A percentile compares a stretch with the other conserved stretches of the same genome.
Evolutionary conservation across 1,140 invertebrate genomes (phyloP).

Genomic region (Drosophila miranda): DNA sequence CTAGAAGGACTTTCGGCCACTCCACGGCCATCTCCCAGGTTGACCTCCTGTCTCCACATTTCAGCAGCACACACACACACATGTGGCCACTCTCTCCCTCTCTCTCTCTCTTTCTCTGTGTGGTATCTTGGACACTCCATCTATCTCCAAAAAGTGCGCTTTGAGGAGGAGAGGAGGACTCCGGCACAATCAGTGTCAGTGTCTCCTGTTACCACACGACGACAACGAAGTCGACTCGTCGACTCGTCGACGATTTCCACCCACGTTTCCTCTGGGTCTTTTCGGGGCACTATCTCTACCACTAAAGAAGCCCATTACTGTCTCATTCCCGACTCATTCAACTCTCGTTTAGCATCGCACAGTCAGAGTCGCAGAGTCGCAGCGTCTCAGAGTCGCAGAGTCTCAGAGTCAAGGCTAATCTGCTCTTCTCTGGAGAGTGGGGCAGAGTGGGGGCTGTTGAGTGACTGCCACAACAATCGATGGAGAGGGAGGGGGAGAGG

Average conservation of each 20-base stretch:
- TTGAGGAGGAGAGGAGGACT: conserved; percentile 18
- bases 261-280: conserved; percentile 23
- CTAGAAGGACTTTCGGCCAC: conserved; percentile 20
- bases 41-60: conserved; percentile 46
- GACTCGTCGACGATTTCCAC: no score
- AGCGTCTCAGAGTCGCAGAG: neutral
- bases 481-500: neutral
- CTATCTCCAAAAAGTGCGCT: neutral
- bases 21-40: conserved; percentile 2
- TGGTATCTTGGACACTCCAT: conserved; percentile 37
- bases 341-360: conserved; percentile 64
- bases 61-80: conserved; percentile 15
- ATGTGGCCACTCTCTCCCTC: no score
- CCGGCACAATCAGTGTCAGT: conserved; percentile 43
- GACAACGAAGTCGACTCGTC: no score
- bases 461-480: conserved; percentile 56
- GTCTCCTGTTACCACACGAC: conserved; percentile 51
- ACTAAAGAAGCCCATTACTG: conserved; percentile 72
- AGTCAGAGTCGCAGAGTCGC: no score
- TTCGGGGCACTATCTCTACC: conserved; percentile 41
- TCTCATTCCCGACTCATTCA: conserved; percentile 74
- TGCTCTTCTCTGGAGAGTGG: conserved; percentile 16
- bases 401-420: conserved; percentile 67
- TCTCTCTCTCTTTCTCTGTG: conserved; percentile 6
- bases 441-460: conserved; percentile 27